Base-by-base conservation (phyloP, 53 echinoderm and acorn worm genomes). In the Arbacia lixula region DNA sequence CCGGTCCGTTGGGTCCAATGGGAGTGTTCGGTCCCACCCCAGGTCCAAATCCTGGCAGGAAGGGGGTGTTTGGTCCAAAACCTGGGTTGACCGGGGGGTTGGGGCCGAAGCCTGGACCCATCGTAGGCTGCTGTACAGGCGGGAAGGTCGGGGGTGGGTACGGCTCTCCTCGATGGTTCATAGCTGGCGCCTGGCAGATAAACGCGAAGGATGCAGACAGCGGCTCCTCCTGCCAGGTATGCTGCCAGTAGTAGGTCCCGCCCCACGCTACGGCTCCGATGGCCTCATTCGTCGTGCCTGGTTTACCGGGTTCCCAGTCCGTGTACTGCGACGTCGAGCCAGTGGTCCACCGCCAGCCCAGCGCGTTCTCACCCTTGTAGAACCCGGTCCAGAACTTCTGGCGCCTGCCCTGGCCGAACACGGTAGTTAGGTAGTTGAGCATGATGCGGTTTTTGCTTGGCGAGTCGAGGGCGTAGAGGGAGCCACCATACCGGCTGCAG, bases 371-470 rank as follows among this genome's bases (percentile, higher is more conserved):
- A 24, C 39, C 36, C 28, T 78, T 78, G 79, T 78, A 78, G 79
- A 40, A 78, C 11, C 79, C 79, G 27, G 79, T 78, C 79, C 79
- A 78, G 41, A 78, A 78, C 60, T 78, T 78, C 61, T 78, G 79
- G 35, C 79, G 58, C 28, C 79, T 37, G 12, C 79, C 79, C 16
- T 78, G 58, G 12, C 79, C 79, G 27, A 78, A 78, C 17, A 78
- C 61, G 16, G 79, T 78, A 12, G 79, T 78, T 27, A 78, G 79
- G 29, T 78, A 78, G 42, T 60, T 78, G 6, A 78, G 79, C 79
- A 78, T 78, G 58, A 78, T 78, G 3, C 60, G 58, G 79, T 78
- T 78, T 40, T 78, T 78, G 22, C 41, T 36, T n/a, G 79, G 79
- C 37, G 79, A 78, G 79, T 78, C 79, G 38, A 78, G 79, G 12